Conservation (phyloP, 2,113 vertebrate species). For the Tyto alba region DNA sequence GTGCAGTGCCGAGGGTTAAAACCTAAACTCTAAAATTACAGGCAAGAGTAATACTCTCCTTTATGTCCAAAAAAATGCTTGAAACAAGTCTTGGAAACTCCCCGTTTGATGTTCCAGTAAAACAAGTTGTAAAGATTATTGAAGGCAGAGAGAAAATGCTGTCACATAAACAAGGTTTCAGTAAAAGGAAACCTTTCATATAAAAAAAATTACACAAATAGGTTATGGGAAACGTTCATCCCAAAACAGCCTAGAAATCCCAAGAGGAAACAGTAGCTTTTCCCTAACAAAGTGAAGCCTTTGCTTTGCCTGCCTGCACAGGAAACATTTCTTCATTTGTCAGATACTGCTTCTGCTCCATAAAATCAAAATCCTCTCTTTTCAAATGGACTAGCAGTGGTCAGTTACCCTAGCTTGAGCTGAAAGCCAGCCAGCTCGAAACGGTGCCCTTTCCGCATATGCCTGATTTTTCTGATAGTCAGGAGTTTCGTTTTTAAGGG, state of each 20-base stretch:
- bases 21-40: neutral
- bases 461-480: neutral
- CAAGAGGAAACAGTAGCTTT: neutral
- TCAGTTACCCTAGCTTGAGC: neutral
- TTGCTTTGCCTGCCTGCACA: neutral
- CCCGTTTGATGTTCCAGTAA: constrained; percentile 8
- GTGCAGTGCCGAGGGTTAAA: neutral
- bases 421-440: neutral
- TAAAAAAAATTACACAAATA: neutral
- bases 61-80: neutral
- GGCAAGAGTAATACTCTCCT: neutral
- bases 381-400: neutral
- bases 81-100: constrained; percentile 21
- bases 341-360: neutral
- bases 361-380: neutral
- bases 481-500: neutral
- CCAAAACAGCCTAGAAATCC: neutral
- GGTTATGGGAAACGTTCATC: neutral
- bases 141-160: neutral
- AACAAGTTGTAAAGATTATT: neutral
- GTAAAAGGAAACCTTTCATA: neutral
- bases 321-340: neutral
- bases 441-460: neutral
- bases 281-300: neutral
- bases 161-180: constrained; percentile 5